These are phyloP conservation scores for Poeciliopsis retropinna DNA, from an alignment of 2,113 vertebrate species.

Conservation along the genomic window DNA sequence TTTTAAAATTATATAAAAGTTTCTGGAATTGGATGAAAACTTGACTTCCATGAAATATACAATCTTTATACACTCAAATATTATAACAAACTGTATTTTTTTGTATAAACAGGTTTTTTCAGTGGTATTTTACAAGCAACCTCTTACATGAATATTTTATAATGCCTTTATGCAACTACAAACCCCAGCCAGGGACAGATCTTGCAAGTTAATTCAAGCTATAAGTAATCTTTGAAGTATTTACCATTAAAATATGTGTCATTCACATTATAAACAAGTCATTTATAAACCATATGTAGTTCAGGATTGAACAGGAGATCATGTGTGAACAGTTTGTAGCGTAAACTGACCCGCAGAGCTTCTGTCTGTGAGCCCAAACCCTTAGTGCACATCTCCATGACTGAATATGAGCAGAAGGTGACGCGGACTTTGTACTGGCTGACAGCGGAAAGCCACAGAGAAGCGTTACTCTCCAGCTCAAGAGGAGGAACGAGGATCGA, in stretches of 20 bases:
- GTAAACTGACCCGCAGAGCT: constrained; percentile 84
- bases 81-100: too few species aligned
- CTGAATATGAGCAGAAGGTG: constrained; percentile 96
- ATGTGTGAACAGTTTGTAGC: not conserved
- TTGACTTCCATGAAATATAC: too few species aligned
- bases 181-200: not conserved
- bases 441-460: constrained; percentile 92
- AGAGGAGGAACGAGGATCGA: constrained; percentile 94
- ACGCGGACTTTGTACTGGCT: constrained; percentile 95
- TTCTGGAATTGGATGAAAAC: not conserved
- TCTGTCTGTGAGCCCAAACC: constrained; percentile 91
- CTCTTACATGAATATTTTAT: not conserved
- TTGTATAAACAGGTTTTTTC: too few species aligned
- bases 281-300: constrained; percentile 1
- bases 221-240: not conserved
- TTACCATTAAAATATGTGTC: not conserved
- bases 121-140: not conserved
- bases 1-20: too few species aligned
- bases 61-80: too few species aligned
- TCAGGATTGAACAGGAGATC: not conserved
- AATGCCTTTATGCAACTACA: not conserved
- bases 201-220: not conserved
- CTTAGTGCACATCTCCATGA: constrained; percentile 98
- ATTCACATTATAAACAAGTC: not conserved
- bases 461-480: constrained; percentile 93